Base-by-base conservation (phyloP, 2,113 vertebrate genomes). In the Chelonoidis abingdonii region DNA sequence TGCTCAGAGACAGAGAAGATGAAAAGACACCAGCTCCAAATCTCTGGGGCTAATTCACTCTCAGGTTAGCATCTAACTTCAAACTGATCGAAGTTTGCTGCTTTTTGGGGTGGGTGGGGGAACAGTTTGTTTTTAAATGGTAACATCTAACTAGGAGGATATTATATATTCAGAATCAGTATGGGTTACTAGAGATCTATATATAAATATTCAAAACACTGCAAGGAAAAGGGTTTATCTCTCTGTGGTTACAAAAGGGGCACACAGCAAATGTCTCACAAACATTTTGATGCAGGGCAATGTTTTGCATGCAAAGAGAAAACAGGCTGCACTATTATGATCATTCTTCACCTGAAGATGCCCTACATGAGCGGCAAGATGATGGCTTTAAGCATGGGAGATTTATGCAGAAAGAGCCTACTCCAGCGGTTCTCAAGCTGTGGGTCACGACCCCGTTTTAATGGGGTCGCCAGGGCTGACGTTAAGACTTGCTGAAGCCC, bases 161-260 rank as follows among this genome's bases (percentile, higher is more conserved):
- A 14, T 47, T 31, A 83, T 6, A 6, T 80, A 65, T 76, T 85
- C 65, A 76, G 50, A 41, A 85, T 44, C 80, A 57, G 22, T 16
- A 44, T 17, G 83, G 80, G 75, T 83, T 92, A 85, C 27, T 52
- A 31, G 35, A 29, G 10, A 49, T 25, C 49, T 38, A 21, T 4
- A 38, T 72, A 10, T 31, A 52, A 5, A 53, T 78, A 35, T 54
- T 87, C 10, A 44, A 80, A 29, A 47, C 80, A 90, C 59, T 54
- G 65, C 65, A 21, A 19, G 65, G n/a, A 38, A 54, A 90, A 56
- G 50, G 57, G 35, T 86, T 87, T 75, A 8, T 75, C 80, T 92
- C 83, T 93, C 80, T 65, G 65, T 35, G 41, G 76, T 81, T 79
- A 78, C 29, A 93, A 90, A 29, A 93, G 89, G 82, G 80, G 89